Evolutionary conservation across 2,113 vertebrate genomes (phyloP).

Genomic region (Spermophilus dauricus): DNA sequence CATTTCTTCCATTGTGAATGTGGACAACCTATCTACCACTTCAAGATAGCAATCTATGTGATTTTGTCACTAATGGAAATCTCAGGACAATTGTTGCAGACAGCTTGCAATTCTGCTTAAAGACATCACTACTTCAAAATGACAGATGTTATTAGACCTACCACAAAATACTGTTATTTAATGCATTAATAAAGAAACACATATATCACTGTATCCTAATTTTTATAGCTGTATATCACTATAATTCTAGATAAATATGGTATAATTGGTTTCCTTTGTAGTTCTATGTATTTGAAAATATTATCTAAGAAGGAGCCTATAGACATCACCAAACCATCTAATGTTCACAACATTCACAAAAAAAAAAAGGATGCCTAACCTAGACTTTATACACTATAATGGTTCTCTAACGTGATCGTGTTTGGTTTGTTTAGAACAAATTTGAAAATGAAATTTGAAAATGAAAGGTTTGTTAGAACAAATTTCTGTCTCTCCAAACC

Average conservation of each 20-base stretch:
- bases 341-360: not conserved
- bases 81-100: not conserved
- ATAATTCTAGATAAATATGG: not conserved
- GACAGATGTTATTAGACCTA: slow-evolving; percentile 41
- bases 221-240: not conserved
- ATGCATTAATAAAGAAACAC: slow-evolving; percentile 40
- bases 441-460: too few species aligned
- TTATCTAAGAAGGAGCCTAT: not conserved
- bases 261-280: slow-evolving; percentile 46
- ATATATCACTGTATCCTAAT: slow-evolving; percentile 11
- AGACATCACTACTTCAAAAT: slow-evolving; percentile 40
- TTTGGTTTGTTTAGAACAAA: not conserved
- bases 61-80: slow-evolving; percentile 32
- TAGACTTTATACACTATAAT: not conserved
- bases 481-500: not conserved
- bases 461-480: not conserved
- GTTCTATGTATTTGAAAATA: not conserved
- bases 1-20: not conserved
- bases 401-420: not conserved
- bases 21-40: not conserved
- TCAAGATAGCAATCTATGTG: not conserved
- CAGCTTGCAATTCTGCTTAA: slow-evolving; percentile 10
- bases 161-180: slow-evolving; percentile 47
- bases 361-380: not conserved
- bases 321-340: not conserved